Evolutionary conservation across 1,140 invertebrate species (phyloP), one percentile per base, ranked within the genome.

Genomic region (Phymorhynchus buccinoides): DNA sequence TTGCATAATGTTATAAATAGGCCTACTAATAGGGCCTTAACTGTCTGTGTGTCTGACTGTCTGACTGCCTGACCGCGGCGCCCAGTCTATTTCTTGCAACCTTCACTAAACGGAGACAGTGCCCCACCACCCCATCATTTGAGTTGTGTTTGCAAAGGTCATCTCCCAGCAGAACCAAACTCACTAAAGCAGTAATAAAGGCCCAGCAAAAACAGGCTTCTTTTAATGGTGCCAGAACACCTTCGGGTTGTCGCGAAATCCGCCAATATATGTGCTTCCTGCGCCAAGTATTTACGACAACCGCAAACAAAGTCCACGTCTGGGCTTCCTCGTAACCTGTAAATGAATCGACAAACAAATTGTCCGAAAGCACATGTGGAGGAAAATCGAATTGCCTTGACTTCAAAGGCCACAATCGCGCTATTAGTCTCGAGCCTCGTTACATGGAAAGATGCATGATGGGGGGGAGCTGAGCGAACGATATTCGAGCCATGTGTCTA

Each of bases 401-500:
- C 35, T 41, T 39, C 18, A 22, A 75, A 75, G 71, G 35, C 18
- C 18, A 6, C 1, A 39, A 41, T 27, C 71, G 71, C 35, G 71
- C 71, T 75, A 41, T 75, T 75, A 41, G 32, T 75, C 71, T 22
- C 32, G 12, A 41, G 37, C 7, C 37, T 75, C 37, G 56, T 22
- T 39, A 7, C 37, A 4, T 3, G 14, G 71, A n/a, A 27, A 75
- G 35, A 62, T 22, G 18, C 56, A 75, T 6, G 68, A 30, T n/a
- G n/a, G 68, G 3, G 35, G 71, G 27, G 71, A 75, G 12, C 37
- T 18, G 27, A 75, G 71, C 9, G 39, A 75, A 75, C 71, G 41
- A 75, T 75, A 75, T 75, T 75, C 71, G 16, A 39, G 71, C 71
- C 71, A 75, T 75, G 71, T 75, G 71, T 75, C 71, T 39, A 41